Percentiles rank a stretch among this genome's conserved stretches.
These are phyloP conservation scores for Cyaniris semiargus DNA, from an alignment of 2,888 invertebrate genomes.

Conservation along the genomic window DNA sequence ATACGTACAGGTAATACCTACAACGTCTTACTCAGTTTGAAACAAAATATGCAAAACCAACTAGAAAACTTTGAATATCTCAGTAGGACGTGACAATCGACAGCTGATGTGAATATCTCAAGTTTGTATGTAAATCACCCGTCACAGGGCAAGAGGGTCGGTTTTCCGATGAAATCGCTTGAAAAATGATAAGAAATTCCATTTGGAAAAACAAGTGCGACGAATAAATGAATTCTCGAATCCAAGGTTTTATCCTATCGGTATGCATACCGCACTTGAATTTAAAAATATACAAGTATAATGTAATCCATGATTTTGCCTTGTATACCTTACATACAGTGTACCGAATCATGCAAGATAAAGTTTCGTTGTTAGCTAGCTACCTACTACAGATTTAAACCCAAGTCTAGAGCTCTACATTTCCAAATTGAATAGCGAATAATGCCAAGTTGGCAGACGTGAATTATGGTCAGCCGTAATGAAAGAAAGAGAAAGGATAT, in stretches of 20 bases:
- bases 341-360: background rate
- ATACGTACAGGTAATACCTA: background rate
- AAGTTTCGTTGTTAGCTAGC: background rate
- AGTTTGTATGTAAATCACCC: slow-evolving; percentile 72
- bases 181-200: slow-evolving; percentile 55
- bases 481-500: slow-evolving; percentile 69
- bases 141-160: slow-evolving; percentile 53
- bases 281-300: slow-evolving; percentile 56
- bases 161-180: slow-evolving; percentile 55
- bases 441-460: slow-evolving; percentile 66
- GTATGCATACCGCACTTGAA: slow-evolving; percentile 62
- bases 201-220: slow-evolving; percentile 62
- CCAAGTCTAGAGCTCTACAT: slow-evolving; percentile 39
- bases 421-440: slow-evolving; percentile 51
- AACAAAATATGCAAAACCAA: slow-evolving; percentile 63
- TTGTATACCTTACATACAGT: background rate
- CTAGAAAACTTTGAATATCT: slow-evolving; percentile 71
- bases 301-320: background rate
- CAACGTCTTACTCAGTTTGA: slow-evolving; percentile 52
- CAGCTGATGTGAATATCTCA: slow-evolving; percentile 74
- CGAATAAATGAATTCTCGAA: slow-evolving; percentile 66
- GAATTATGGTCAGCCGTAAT: slow-evolving; percentile 64
- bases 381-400: slow-evolving; percentile 49
- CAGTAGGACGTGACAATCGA: slow-evolving; percentile 75
- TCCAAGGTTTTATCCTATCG: slow-evolving; percentile 61